Base-by-base conservation (phyloP, 2,797 vertebrate genomes). In the Stomatorhinus walkeri region DNA sequence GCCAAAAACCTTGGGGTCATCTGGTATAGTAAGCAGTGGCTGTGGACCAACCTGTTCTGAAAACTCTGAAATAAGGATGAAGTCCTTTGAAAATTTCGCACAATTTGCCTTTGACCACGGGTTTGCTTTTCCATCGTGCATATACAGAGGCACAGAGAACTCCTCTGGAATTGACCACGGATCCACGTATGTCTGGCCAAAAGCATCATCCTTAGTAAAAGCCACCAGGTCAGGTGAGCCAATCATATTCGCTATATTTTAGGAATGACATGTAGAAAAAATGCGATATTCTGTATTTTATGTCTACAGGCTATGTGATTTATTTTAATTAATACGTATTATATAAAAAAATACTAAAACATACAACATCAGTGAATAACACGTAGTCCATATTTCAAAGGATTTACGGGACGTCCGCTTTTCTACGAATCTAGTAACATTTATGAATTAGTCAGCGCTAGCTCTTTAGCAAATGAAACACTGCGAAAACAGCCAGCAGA, bases 51-150 rank as follows among this genome's bases (percentile, higher is more conserved):
- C 98, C 93, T 99, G 98, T 93, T 99, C 98, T 0, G 98, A 99
- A 93, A 99, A 99, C 93, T 99, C 98, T 0, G 98, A 99, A 93
- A 99, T 98, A 90, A 99, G 98, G 91, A 99, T 97, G 94, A 99
- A 99, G 92, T 99, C 98, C 93, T 97, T 97, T 24, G 95, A 96
- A 94, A 99, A 99, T 92, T 98, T 99, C 93, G 98, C 97, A 81
- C 95, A 95, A 0, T 97, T 96, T 40, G 97, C 96, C 94, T 96
- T 97, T 88, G 97, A 97, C 98, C 98, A 99, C 0, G 98, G 98
- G 93, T 97, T 99, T 89, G 96, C 94, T 8, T 97, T 96, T 87
- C 92, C 93, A 89, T 93, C 91, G 4, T 96, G 96, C 0, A 97
- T 97, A 90, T 97, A 95, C 52, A 98, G 97, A 0, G 98, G 98